A percentile compares a stretch with the other conserved stretches of the same genome.
These are phyloP conservation scores for Monochamus alternatus DNA, from an alignment of 2,888 invertebrate species.

Conservation along the genomic window DNA sequence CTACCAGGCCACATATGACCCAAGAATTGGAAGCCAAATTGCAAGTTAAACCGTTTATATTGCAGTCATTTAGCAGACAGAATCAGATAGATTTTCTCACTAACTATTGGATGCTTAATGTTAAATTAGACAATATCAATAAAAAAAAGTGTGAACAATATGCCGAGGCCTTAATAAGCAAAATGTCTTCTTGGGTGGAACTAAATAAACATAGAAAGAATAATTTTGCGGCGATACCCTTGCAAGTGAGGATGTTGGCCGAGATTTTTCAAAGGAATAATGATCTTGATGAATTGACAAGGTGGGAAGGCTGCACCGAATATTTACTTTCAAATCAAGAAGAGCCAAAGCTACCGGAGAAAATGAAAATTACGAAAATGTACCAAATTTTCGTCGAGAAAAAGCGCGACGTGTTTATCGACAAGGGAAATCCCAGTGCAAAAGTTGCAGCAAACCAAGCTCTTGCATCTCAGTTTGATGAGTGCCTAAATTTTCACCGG, in stretches of 20 bases:
- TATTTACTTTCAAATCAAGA: conserved; percentile 11
- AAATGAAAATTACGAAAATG: conserved; percentile 22
- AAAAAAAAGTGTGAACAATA: conserved; percentile 2
- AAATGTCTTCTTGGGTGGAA: background rate
- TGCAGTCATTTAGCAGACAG: conserved; percentile 1
- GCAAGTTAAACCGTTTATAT: conserved; percentile 16
- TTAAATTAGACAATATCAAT: background rate
- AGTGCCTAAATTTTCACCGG: conserved; percentile 5
- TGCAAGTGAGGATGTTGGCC: background rate
- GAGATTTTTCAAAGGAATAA: background rate
- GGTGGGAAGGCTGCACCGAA: conserved; percentile 31
- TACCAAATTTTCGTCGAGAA: conserved; percentile 31
- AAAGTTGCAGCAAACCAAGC: background rate
- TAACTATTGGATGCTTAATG: conserved; percentile 22
- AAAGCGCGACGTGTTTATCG: conserved; percentile 23
- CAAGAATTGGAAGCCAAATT: background rate
- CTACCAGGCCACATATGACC: conserved; percentile 26
- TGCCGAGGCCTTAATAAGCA: conserved; percentile 11
- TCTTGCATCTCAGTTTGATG: background rate
- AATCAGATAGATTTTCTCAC: conserved; percentile 23
- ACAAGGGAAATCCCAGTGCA: conserved; percentile 7
- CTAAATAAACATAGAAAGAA: too few species aligned
- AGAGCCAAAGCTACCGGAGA: background rate
- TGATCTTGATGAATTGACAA: background rate
- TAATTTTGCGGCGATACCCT: too few species aligned